Conservation (phyloP, 2,113 vertebrate species). For the Lipophrys pholis region DNA sequence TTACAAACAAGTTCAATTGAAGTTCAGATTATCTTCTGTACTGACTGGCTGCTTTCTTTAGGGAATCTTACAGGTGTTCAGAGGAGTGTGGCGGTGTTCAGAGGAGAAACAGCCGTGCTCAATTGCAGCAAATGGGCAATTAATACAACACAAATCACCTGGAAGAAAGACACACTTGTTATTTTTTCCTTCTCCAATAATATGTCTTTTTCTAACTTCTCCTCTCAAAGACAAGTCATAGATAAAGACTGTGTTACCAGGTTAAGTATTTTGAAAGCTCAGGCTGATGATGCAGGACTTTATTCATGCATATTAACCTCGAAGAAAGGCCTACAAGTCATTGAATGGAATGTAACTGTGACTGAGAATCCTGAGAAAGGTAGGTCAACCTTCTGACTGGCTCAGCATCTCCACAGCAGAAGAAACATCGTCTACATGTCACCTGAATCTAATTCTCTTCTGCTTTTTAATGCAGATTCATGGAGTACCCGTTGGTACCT, state of each 20-base stretch:
- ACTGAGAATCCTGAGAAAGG: slow-evolving; percentile 3
- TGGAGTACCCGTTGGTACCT: background rate
- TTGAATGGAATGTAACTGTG: slow-evolving; percentile 47
- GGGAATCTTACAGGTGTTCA: accelerated
- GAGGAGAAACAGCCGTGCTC: slow-evolving; percentile 1
- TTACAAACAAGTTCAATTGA: background rate
- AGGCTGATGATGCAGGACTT: slow-evolving; percentile 48
- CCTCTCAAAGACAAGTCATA: slow-evolving; percentile 28
- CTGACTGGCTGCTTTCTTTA: background rate
- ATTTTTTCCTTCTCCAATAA: background rate
- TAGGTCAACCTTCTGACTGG: slow-evolving; percentile 1
- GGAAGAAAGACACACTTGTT: background rate
- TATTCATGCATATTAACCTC: background rate
- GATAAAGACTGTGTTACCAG: background rate
- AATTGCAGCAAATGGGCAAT: background rate
- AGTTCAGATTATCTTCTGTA: background rate
- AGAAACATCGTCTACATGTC: background rate
- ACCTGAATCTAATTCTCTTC: background rate
- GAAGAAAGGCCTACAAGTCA: accelerated
- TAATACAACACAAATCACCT: background rate
- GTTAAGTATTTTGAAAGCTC: slow-evolving; percentile 13
- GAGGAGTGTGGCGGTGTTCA: background rate
- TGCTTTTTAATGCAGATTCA: slow-evolving; percentile 23
- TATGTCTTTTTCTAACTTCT: slow-evolving; percentile 1
- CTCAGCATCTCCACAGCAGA: background rate